A percentile compares a stretch with the other conserved stretches of the same genome.
Conservation (phyloP, 2,888 invertebrate species). For the Eupithecia insigniata region DNA sequence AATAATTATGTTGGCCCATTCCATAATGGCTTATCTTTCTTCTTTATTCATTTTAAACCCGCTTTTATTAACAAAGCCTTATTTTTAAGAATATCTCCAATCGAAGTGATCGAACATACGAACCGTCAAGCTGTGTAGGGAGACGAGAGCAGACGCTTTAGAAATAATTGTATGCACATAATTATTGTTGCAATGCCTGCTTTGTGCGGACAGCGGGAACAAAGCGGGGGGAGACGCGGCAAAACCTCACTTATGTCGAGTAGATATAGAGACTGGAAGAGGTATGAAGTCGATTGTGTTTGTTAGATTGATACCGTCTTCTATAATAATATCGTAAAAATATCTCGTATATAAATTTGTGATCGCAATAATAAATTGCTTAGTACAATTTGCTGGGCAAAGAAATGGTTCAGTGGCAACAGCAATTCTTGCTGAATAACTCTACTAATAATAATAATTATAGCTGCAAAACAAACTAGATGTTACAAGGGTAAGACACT, state of each 20-base stretch:
- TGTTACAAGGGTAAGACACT: no score
- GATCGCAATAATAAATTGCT: neutral
- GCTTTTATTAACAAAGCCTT: neutral
- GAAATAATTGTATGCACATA: conserved; percentile 83
- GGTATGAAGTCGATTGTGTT: neutral
- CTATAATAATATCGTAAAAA: neutral
- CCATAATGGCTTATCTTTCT: neutral
- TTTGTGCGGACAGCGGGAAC: conserved; percentile 73
- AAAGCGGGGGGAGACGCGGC: conserved; percentile 60
- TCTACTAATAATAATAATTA: no score
- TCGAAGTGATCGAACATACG: conserved; percentile 36
- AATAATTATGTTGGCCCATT: neutral
- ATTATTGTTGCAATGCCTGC: conserved; percentile 78
- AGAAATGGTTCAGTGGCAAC: no score
- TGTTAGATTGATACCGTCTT: neutral
- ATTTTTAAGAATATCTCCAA: neutral
- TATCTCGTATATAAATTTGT: neutral
- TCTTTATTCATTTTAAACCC: neutral
- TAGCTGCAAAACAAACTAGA: no score
- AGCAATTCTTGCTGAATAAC: no score
- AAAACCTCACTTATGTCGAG: conserved; percentile 48
- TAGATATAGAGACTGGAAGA: conserved; percentile 46
- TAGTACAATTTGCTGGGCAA: no score
- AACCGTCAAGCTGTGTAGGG: conserved; percentile 37
- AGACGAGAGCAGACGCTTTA: conserved; percentile 65